Evolutionary conservation across 2,797 vertebrate genomes (phyloP), one percentile per base, ranked within the genome.

Genomic region (Malacoctenus gilli): DNA sequence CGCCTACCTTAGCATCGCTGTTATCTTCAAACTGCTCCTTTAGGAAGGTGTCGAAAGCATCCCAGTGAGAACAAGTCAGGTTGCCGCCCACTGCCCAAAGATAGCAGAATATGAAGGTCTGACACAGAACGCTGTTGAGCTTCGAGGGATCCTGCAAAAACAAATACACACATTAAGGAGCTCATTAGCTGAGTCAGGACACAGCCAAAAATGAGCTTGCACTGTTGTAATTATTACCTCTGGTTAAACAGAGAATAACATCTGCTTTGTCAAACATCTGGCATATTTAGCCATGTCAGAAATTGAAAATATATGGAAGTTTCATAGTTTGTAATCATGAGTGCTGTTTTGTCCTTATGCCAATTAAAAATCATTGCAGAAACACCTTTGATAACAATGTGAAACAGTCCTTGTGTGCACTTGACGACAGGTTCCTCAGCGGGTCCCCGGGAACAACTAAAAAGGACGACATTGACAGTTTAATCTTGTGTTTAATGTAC

Each of bases 21-120:
- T 91, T 93, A 56, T 90, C 92, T 36, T 92, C 87, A 82, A 95
- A 93, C 46, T 94, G 92, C 47, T 90, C 76, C 73, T 84, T 88
- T 59, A 94, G 52, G 79, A 93, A 94, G 22, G 77, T 77, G 71
- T 94, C 92, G 68, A 95, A 95, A 55, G 74, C 57, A 54, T 93
- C 91, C 89, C 90, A 93, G 61, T 89, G 49, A 55, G 74, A 81
- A 69, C 91, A 89, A 20, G 73, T 88, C 81, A 94, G 65, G 74
- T 95, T 95, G 66, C 93, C 93, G 4, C 92, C 91, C 22, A 94
- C 28, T 13, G 92, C 86, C 91, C 93, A 94, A 39, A 94, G 68
- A 62, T 95, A 94, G 72, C 91, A 94, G 71, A 95, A 95, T 61
- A 92, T 46, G 68, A 95, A 95, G 4, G 91, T 94, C 82, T 93